Evolutionary conservation across 2,797 vertebrate genomes (phyloP).

Genomic region (Microtus obscurus): DNA sequence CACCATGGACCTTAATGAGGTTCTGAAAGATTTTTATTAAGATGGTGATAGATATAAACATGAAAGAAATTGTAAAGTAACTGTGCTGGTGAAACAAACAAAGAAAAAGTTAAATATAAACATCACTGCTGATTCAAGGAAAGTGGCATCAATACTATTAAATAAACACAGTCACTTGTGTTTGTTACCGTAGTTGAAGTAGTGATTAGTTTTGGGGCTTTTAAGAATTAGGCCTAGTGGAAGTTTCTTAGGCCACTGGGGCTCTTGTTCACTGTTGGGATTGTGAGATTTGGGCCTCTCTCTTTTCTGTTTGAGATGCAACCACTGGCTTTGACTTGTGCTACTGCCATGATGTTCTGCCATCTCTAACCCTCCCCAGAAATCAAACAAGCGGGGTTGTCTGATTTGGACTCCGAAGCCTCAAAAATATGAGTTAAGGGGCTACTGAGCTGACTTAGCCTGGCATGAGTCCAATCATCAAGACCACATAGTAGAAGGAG

Average conservation of each 20-base stretch:
- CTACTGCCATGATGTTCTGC: too few species aligned
- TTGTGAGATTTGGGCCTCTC: neutral
- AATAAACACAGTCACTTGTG: neutral
- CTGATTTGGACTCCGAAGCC: neutral
- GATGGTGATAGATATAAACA: neutral
- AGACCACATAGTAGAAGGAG: neutral
- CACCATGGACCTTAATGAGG: neutral
- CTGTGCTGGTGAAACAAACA: slow-evolving; percentile 31
- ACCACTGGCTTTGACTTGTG: neutral
- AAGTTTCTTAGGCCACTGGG: neutral
- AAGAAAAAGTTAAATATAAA: slow-evolving; percentile 37
- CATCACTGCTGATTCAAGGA: neutral
- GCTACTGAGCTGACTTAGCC: neutral
- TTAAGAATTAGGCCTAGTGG: neutral
- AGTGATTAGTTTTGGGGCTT: neutral
- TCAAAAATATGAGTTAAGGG: neutral
- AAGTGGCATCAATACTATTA: slow-evolving; percentile 2
- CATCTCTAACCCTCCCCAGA: neutral
- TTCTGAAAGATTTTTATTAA: slow-evolving; percentile 45
- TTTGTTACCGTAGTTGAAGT: neutral
- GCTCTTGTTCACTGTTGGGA: neutral
- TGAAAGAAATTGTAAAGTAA: slow-evolving; percentile 34
- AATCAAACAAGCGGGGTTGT: too few species aligned
- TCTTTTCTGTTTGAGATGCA: neutral
- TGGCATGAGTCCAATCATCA: neutral